Percentiles rank a stretch among this genome's conserved stretches.
Conservation (phyloP, 2,888 invertebrate genomes). For the Fragum sueziense region DNA sequence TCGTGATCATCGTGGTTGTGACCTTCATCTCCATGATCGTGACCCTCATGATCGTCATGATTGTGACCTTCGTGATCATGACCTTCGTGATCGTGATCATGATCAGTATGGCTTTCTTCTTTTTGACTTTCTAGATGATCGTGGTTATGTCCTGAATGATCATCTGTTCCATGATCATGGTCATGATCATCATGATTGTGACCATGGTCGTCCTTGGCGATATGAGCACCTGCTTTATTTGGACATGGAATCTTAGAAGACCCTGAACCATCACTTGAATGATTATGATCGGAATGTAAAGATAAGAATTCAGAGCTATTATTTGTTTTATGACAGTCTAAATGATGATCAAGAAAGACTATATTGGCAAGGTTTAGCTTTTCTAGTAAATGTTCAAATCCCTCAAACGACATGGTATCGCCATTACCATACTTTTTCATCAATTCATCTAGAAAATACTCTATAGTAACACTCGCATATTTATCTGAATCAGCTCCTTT, state of each 20-base stretch:
- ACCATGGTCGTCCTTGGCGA: constrained; percentile 12
- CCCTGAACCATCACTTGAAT: background rate
- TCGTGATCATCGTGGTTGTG: constrained; percentile 5
- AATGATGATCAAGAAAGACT: constrained; percentile 32
- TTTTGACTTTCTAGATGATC: background rate
- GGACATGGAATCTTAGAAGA: background rate
- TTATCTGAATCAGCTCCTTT: background rate
- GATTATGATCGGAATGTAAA: constrained; percentile 42
- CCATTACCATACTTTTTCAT: constrained; percentile 64
- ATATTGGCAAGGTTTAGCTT: constrained; percentile 56
- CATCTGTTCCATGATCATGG: constrained; percentile 11
- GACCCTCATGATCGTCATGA: background rate
- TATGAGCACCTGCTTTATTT: constrained; percentile 12
- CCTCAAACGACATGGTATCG: constrained; percentile 56
- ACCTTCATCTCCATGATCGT: constrained; percentile 10
- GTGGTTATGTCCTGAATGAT: background rate
- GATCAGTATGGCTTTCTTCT: background rate
- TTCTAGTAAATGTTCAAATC: constrained; percentile 63
- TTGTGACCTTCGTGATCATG: constrained; percentile 9
- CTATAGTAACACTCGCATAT: constrained; percentile 1
- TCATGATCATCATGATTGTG: constrained; percentile 16
- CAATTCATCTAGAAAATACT: constrained; percentile 53
- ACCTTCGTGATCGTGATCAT: constrained; percentile 17
- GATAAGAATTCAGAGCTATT: constrained; percentile 32
- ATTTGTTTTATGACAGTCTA: constrained; percentile 31